These are phyloP conservation scores for Rhagium mordax DNA, from an alignment of 2,888 invertebrate genomes.

Conservation along the genomic window DNA sequence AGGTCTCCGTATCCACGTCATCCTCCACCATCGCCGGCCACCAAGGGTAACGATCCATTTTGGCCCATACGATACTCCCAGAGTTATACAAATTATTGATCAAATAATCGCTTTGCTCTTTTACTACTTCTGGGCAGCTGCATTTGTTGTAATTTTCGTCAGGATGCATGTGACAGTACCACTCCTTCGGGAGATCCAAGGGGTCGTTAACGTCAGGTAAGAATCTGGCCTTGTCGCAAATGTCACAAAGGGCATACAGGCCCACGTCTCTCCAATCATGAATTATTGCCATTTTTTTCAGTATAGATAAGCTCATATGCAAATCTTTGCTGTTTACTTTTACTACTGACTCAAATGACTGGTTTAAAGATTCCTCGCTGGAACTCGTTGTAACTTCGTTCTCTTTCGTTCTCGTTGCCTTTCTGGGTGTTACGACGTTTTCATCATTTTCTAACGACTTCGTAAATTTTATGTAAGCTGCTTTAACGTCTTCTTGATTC, in stretches of 20 bases:
- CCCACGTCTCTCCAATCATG: conserved; percentile 72
- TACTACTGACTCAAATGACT: not conserved
- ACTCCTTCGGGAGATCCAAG: conserved; percentile 73
- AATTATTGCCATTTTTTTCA: conserved; percentile 56
- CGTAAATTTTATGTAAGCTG: conserved; percentile 42
- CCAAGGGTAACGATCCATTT: conserved; percentile 76
- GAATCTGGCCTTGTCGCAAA: conserved; percentile 76
- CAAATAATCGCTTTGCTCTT: conserved; percentile 71
- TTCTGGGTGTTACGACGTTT: not conserved
- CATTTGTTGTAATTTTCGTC: conserved; percentile 73
- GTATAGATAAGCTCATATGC: not conserved
- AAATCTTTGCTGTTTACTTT: not conserved
- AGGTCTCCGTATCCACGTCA: conserved; percentile 76
- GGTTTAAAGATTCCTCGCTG: not conserved
- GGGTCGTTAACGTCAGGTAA: conserved; percentile 73
- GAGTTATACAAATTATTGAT: conserved; percentile 76
- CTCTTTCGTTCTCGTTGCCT: conserved; percentile 6
- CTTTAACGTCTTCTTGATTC: conserved; percentile 36
- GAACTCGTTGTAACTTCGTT: not conserved
- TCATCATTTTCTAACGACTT: not conserved
- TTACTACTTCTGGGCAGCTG: conserved; percentile 70
- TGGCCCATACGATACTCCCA: conserved; percentile 80
- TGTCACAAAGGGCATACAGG: conserved; percentile 76
- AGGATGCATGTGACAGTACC: conserved; percentile 77
- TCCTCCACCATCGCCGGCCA: conserved; percentile 84